Evolutionary conservation across 1,140 invertebrate species (phyloP).

Genomic region (Drosophila auraria): DNA sequence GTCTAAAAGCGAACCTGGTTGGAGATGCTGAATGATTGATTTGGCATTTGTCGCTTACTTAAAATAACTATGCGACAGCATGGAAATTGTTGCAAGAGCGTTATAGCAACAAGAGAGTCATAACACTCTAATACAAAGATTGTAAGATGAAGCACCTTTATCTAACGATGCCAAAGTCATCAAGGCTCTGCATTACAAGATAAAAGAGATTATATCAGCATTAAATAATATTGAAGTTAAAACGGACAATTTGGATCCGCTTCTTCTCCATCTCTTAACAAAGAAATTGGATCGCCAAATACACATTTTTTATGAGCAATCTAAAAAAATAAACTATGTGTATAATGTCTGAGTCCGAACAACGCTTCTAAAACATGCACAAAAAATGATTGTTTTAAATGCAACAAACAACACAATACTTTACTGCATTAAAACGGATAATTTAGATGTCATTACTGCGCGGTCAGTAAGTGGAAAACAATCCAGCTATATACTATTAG

Average conservation of each 20-base stretch:
- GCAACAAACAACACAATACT: neutral
- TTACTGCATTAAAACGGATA: too few relatives aligned
- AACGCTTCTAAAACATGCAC: neutral
- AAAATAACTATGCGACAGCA: too few relatives aligned
- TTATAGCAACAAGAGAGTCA: neutral
- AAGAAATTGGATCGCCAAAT: neutral
- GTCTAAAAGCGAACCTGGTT: neutral
- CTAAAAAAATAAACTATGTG: neutral
- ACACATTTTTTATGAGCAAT: neutral
- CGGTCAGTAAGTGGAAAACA: too few relatives aligned
- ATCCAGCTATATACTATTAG: too few relatives aligned
- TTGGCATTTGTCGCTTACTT: neutral
- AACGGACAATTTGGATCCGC: too few relatives aligned
- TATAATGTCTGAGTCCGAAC: neutral
- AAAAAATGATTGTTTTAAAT: constrained; percentile 5
- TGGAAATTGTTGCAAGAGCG: neutral
- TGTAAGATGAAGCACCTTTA: neutral
- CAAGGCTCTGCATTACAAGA: neutral
- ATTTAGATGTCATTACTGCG: neutral
- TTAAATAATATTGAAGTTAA: too few relatives aligned
- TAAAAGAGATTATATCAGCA: neutral
- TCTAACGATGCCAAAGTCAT: neutral
- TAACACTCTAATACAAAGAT: neutral
- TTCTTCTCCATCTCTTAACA: neutral
- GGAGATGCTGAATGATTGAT: neutral